phyloP scores from a whole-genome alignment of 2,113 vertebrate species.

The Tonatia bakeri region DNA sequence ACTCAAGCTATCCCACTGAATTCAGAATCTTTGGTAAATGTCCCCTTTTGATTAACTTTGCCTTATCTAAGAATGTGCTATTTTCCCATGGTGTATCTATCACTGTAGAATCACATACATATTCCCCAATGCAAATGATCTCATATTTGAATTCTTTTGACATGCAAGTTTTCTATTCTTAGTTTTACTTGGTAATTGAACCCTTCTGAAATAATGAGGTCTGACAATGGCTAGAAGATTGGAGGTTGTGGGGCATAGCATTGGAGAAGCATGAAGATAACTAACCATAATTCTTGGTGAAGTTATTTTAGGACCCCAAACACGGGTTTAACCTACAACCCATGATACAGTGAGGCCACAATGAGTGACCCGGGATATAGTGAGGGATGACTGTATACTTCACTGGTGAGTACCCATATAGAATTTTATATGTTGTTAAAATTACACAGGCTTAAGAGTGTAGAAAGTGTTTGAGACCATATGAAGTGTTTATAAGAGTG shows the following conservation, averaged over 20 bases:
- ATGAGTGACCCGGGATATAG: too few species aligned
- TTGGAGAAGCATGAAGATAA: neutral
- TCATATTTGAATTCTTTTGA: neutral
- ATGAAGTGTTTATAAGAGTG: too few species aligned
- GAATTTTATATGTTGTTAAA: too few species aligned
- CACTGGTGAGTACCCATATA: too few species aligned
- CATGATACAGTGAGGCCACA: too few species aligned
- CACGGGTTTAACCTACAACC: too few species aligned
- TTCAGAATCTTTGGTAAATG: neutral
- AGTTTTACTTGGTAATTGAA: neutral
- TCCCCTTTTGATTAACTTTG: neutral
- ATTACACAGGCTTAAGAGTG: too few species aligned
- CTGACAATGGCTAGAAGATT: neutral
- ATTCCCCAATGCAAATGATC: neutral
- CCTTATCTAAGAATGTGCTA: neutral
- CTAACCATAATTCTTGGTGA: neutral
- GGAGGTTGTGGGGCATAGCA: neutral
- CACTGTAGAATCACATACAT: neutral
- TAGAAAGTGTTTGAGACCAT: too few species aligned
- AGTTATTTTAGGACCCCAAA: neutral
- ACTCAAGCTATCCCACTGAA: neutral
- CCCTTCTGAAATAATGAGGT: neutral
- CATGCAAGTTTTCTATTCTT: neutral
- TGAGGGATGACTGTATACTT: too few species aligned
- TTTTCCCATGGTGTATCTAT: neutral